phyloP scores from a whole-genome alignment of 30 jellyfish, hydroid and myxozoan species.

The Aurelia aurita region DNA sequence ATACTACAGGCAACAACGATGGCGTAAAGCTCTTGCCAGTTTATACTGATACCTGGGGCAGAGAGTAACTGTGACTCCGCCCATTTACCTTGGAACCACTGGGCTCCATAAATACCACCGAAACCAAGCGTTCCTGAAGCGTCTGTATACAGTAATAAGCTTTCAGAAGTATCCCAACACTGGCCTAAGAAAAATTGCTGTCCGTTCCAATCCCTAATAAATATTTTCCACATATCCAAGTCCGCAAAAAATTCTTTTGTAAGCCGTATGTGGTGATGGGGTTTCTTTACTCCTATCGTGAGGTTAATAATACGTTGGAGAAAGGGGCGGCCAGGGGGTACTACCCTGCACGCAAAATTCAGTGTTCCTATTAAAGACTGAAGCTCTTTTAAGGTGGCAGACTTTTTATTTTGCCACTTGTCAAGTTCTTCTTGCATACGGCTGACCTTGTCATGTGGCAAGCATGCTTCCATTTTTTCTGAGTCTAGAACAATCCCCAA shows the following conservation, averaged over 20 bases:
- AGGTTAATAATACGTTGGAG: background rate
- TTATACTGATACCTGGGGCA: background rate
- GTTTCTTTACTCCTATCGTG: background rate
- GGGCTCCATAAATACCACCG: background rate
- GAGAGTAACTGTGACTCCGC: background rate
- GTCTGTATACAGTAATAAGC: background rate
- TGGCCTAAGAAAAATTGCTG: background rate
- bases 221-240: background rate
- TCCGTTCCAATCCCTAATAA: conserved; percentile 3
- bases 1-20: conserved; percentile 11
- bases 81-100: conserved; percentile 19
- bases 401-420: background rate
- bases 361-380: background rate
- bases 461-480: too few relatives aligned
- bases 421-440: background rate
- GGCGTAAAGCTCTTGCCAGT: conserved; percentile 13
- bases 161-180: background rate
- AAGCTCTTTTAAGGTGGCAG: background rate
- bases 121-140: conserved; percentile 3
- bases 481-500: conserved; percentile 12
- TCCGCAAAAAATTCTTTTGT: background rate
- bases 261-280: background rate
- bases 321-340: background rate
- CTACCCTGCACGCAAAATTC: conserved; percentile 1
- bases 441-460: background rate